These are phyloP conservation scores for Helicoverpa assulta DNA, from an alignment of 2,888 invertebrate genomes.

Conservation along the genomic window DNA sequence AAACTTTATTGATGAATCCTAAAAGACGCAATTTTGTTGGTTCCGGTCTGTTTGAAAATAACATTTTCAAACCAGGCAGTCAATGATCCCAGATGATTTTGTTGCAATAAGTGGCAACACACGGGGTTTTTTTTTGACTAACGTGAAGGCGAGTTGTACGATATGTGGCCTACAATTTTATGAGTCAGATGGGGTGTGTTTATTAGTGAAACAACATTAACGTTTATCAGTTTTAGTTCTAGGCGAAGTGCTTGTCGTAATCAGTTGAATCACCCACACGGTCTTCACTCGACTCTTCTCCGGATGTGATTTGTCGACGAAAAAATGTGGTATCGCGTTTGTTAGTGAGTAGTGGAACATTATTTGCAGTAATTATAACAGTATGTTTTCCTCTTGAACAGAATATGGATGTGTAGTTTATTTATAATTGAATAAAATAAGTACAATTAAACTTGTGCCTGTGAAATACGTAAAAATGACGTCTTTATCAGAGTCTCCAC, in stretches of 20 bases:
- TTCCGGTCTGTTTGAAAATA: constrained; percentile 47
- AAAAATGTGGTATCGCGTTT: constrained; percentile 87
- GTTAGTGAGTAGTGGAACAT: constrained; percentile 77
- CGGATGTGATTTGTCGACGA: constrained; percentile 90
- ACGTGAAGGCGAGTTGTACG: constrained; percentile 2
- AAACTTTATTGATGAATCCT: constrained; percentile 25
- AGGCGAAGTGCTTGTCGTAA: constrained; percentile 76
- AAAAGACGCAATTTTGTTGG: constrained; percentile 39
- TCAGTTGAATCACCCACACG: constrained; percentile 84
- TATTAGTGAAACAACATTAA: constrained; percentile 71
- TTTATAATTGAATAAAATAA: constrained; percentile 38
- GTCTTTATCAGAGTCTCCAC: constrained; percentile 82
- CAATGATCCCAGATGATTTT: constrained; percentile 71
- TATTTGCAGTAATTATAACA: constrained; percentile 81
- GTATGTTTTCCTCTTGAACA: constrained; percentile 84
- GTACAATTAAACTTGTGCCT: constrained; percentile 45
- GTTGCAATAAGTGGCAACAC: constrained; percentile 67
- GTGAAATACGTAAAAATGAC: constrained; percentile 72
- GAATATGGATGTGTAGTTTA: constrained; percentile 73
- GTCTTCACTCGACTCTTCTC: constrained; percentile 79
- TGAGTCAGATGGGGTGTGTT: constrained; percentile 65
- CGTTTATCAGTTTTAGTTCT: constrained; percentile 78
- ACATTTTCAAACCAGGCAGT: constrained; percentile 64
- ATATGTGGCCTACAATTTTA: constrained; percentile 29
- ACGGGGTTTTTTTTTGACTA: constrained; percentile 35